Evolutionary conservation across 2,888 invertebrate genomes (phyloP), one percentile per base, ranked within the genome.

Genomic region (Acanthococcus lagerstroemiae): DNA sequence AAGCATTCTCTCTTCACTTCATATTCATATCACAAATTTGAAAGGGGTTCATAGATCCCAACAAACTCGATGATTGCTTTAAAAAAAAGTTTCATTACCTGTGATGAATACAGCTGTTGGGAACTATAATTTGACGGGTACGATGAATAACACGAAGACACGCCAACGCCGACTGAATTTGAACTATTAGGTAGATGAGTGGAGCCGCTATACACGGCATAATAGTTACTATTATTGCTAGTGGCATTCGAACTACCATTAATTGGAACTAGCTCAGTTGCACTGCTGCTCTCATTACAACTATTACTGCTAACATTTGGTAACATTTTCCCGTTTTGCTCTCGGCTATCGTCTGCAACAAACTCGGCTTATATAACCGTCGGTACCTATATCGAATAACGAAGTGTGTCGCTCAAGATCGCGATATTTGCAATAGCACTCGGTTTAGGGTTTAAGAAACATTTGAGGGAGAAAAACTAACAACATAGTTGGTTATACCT

Each of bases 311-410:
- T 63, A 37, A 63, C 15, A 52, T 52, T 54, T 63, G 63, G 63
- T 63, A 63, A 63, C 63, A 63, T 63, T 63, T 63, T 63, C 54
- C 63, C 63, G 44, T 63, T 63, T 17, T 63, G 63, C 37, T 63
- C 63, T 63, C 63, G 52, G 25, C 24, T 30, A 37, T 52, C 63
- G 54, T 63, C 63, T 63, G 17, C 37, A n/a, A 37, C 12, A n/a
- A 37, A 2, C n/a, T n/a, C n/a, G n/a, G n/a, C n/a, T n/a, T n/a
- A n/a, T n/a, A n/a, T n/a, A n/a, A n/a, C n/a, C n/a, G n/a, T n/a
- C n/a, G n/a, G n/a, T n/a, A n/a, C n/a, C n/a, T n/a, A n/a, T n/a
- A n/a, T n/a, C n/a, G n/a, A n/a, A n/a, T n/a, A n/a, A n/a, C n/a
- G n/a, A n/a, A n/a, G n/a, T n/a, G n/a, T n/a, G n/a, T n/a, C n/a